phyloP scores from a whole-genome alignment of 2,113 vertebrate species.

The Clarias magur region DNA sequence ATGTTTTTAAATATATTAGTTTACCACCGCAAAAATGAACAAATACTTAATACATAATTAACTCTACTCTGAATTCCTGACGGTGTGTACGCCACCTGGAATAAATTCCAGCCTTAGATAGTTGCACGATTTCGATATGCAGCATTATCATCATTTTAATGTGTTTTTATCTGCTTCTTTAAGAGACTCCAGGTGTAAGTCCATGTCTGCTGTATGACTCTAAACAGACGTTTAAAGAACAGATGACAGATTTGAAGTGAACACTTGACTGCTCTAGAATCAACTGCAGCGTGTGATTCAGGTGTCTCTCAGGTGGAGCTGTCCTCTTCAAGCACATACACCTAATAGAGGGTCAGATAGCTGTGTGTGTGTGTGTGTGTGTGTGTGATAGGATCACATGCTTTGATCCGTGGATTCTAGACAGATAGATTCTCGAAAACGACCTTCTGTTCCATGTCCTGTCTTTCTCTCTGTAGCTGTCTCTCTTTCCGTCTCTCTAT shows the following conservation, averaged over 20 bases:
- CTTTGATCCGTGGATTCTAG: constrained; percentile 30
- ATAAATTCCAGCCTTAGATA: too few relatives aligned
- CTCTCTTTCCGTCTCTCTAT: background rate
- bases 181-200: background rate
- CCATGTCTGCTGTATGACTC: background rate
- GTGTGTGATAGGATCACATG: background rate
- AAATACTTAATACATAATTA: too few relatives aligned
- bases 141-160: background rate
- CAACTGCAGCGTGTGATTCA: background rate
- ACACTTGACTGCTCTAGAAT: background rate
- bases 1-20: too few relatives aligned
- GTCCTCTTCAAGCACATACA: background rate
- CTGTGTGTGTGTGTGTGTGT: constrained; percentile 12
- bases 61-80: too few relatives aligned
- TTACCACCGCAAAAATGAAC: too few relatives aligned
- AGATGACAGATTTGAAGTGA: background rate
- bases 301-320: too few relatives aligned
- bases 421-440: constrained; percentile 21
- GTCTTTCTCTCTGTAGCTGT: background rate
- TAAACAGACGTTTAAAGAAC: background rate
- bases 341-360: background rate
- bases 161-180: background rate
- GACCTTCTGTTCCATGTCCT: background rate
- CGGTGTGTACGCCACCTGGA: too few relatives aligned
- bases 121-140: background rate